Conservation (phyloP, 2,797 vertebrate genomes). For the Otolemur crassicaudatus region DNA sequence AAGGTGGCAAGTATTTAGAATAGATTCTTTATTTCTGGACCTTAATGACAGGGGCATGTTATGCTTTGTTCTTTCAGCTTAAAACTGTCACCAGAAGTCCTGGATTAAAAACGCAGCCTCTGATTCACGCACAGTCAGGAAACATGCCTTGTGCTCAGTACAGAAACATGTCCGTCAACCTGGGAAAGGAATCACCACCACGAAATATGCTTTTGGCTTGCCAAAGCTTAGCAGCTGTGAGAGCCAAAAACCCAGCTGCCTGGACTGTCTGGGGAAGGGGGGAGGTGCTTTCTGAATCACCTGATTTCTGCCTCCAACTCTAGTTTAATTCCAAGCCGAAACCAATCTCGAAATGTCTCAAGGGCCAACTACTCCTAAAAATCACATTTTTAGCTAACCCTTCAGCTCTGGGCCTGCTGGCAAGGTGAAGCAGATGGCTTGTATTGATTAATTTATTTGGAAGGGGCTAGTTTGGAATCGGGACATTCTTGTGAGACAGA, state of each 20-base stretch:
- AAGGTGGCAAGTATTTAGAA: neutral
- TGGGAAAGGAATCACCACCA: conserved; percentile 81
- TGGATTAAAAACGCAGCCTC: conserved; percentile 81
- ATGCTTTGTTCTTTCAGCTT: conserved; percentile 78
- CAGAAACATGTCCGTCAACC: conserved; percentile 80
- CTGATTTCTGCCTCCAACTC: conserved; percentile 60
- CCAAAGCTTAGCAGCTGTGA: conserved; percentile 82
- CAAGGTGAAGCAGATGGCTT: conserved; percentile 78
- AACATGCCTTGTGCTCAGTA: conserved; percentile 71
- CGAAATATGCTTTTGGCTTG: conserved; percentile 82
- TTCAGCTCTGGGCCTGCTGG: conserved; percentile 63
- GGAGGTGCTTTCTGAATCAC: conserved; percentile 58
- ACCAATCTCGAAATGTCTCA: conserved; percentile 18
- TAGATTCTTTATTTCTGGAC: conserved; percentile 66
- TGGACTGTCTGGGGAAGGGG: conserved; percentile 66
- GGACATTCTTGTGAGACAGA: conserved; percentile 88
- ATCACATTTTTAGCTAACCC: conserved; percentile 69
- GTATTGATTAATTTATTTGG: conserved; percentile 80
- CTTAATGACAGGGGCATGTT: conserved; percentile 53
- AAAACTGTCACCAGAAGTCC: conserved; percentile 76
- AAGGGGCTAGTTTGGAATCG: conserved; percentile 87
- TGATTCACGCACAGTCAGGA: conserved; percentile 68
- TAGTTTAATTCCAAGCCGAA: conserved; percentile 77
- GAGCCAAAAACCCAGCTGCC: conserved; percentile 81
- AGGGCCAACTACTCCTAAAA: conserved; percentile 69